Base-by-base conservation (phyloP, 2,797 vertebrate genomes). In the Neosilurus hyrtlii region DNA sequence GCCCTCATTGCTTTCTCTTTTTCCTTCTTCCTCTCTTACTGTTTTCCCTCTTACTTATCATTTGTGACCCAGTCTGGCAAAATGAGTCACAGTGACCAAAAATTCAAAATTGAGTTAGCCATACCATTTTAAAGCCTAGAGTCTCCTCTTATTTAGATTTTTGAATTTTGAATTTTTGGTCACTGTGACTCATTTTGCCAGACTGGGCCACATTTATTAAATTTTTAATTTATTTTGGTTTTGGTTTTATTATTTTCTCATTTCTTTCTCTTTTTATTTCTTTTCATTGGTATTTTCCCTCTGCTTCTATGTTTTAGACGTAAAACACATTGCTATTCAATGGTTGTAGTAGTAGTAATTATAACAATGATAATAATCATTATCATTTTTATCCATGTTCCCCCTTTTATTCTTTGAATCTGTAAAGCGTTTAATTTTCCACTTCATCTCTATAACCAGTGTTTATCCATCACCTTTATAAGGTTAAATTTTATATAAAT, bases 1-100 rank as follows among this genome's bases (percentile, higher is more conserved):
- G 4, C 43, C 26, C 5, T 35, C 14, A 51, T 79, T 70, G 82
- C 88, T 82, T 72, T 88, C 80, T 56, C 70, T 74, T 82, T 82
- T 43, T 71, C 88, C 24, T 26, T 74, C 22, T 56, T 22, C 18
- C 26, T 80, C 30, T 68, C 18, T 62, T 35, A 43, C 26, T 63
- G n/a, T n/a, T n/a, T n/a, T n/a, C n/a, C 18, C 26, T 80, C 30
- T 68, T 12, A 43, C 43, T 43, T 43, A 43, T 62, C 1, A 1
- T 14, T 26, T 61, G 30, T 30, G 30, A 30, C 30, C 30, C 30
- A 30, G 30, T 30, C 30, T 30, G 30, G 30, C 30, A 1, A 30
- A 30, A 30, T 30, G 30, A 30, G 30, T 30, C 30, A 30, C 30
- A 30, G 30, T 30, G 30, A 30, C 30, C 30, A 30, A 30, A 30